Evolutionary conservation across 2,888 invertebrate species (phyloP).

Genomic region (Volucella inflata): DNA sequence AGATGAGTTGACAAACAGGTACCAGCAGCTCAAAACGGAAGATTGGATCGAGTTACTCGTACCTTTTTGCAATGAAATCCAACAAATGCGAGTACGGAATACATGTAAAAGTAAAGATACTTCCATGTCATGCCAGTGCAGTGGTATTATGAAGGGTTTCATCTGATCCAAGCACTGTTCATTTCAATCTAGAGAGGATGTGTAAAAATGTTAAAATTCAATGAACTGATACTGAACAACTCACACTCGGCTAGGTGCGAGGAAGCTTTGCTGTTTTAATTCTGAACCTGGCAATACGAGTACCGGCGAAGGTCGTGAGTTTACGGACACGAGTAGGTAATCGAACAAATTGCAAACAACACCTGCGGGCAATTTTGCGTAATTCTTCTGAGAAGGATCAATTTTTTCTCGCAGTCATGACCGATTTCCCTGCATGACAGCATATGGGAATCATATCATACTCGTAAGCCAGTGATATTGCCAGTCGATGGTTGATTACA

Average conservation of each 20-base stretch:
- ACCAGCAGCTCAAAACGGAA: conserved; percentile 24
- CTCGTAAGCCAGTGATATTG: too few species aligned
- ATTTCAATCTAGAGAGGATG: conserved; percentile 50
- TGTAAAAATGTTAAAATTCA: conserved; percentile 44
- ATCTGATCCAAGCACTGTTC: conserved; percentile 30
- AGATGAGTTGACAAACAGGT: conserved; percentile 53
- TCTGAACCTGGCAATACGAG: not conserved
- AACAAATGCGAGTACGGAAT: conserved; percentile 25
- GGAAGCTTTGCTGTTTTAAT: conserved; percentile 26
- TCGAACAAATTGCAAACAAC: conserved; percentile 44
- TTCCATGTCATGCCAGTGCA: too few species aligned
- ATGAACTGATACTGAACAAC: conserved; percentile 39
- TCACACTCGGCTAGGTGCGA: conserved; percentile 17
- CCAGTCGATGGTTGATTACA: not conserved
- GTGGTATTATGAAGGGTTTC: conserved; percentile 47
- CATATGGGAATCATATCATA: not conserved
- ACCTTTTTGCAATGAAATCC: conserved; percentile 43
- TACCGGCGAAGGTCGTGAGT: conserved; percentile 50
- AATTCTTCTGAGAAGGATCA: conserved; percentile 15
- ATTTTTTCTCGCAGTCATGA: not conserved
- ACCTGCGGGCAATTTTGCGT: conserved; percentile 62
- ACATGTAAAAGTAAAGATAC: too few species aligned
- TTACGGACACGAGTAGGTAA: conserved; percentile 28
- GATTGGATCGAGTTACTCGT: conserved; percentile 54
- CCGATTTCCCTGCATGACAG: not conserved